phyloP scores from a whole-genome alignment of 2,113 vertebrate species.

The Reinhardtius hippoglossoides region DNA sequence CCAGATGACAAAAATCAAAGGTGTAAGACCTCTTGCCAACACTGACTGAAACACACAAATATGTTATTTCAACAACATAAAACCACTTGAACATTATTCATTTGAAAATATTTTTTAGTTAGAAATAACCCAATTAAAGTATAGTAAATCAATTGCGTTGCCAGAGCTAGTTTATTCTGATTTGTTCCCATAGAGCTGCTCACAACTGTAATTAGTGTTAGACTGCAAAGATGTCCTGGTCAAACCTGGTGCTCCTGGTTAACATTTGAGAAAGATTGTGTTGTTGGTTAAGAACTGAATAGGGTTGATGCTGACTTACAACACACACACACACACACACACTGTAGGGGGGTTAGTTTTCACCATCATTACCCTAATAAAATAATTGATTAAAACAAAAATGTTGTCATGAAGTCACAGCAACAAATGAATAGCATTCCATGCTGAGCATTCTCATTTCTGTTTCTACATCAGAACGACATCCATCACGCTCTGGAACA shows the following conservation, averaged over 20 bases:
- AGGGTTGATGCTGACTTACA: too few species aligned
- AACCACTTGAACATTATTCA: neutral
- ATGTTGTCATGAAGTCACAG: too few species aligned
- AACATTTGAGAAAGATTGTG: neutral
- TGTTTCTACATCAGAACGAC: conserved; percentile 6
- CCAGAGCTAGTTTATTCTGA: neutral
- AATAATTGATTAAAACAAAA: neutral
- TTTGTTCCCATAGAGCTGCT: too few species aligned
- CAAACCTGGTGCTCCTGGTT: neutral
- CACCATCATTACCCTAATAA: neutral
- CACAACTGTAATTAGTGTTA: neutral
- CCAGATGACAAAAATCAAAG: neutral
- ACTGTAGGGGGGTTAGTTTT: too few species aligned
- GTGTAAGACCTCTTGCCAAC: neutral
- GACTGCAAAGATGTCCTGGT: neutral
- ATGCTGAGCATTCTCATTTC: conserved; percentile 5
- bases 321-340: too few species aligned
- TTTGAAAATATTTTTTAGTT: neutral
- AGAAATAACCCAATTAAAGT: neutral
- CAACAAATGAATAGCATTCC: too few species aligned
- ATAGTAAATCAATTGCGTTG: neutral
- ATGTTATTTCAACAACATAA: neutral
- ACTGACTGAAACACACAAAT: neutral
- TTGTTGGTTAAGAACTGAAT: too few species aligned
- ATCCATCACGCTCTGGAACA: conserved; percentile 47